A percentile compares a stretch with the other conserved stretches of the same genome.
phyloP scores from a whole-genome alignment of 2,113 vertebrate genomes.

The Scomber colias region DNA sequence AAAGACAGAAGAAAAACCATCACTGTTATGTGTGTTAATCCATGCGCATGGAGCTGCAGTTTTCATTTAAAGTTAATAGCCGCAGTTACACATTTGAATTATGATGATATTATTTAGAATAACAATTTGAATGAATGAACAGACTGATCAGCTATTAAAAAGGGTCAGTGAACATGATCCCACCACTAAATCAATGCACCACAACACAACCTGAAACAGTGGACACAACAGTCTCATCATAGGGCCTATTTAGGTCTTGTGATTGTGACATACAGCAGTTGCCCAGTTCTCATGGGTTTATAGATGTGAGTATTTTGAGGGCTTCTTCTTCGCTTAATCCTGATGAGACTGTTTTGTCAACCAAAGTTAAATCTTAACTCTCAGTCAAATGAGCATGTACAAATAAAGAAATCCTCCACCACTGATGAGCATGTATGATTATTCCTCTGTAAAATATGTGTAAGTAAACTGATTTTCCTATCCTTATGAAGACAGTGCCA shows the following conservation, averaged over 20 bases:
- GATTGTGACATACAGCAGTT: background rate
- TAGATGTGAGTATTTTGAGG: background rate
- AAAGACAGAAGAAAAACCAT: background rate
- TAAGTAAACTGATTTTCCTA: too few relatives aligned
- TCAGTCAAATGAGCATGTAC: too few relatives aligned
- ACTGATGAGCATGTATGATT: too few relatives aligned
- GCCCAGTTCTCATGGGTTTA: background rate
- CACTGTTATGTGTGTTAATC: conserved; percentile 20
- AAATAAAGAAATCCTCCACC: too few relatives aligned
- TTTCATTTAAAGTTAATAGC: background rate
- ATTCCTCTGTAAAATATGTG: too few relatives aligned
- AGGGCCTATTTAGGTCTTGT: too few relatives aligned
- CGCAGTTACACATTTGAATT: background rate
- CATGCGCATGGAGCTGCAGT: background rate
- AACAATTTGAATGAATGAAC: background rate
- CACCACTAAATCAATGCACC: conserved; percentile 18
- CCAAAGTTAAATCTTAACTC: background rate
- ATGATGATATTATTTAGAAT: background rate
- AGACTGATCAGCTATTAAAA: background rate
- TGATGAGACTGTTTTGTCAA: background rate
- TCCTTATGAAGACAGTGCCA: background rate
- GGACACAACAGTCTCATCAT: background rate
- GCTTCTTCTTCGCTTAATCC: background rate
- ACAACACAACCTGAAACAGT: conserved; percentile 4
- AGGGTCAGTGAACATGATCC: background rate